Evolutionary conservation across 2,888 invertebrate species (phyloP).

Genomic region (Coleophora deauratella): DNA sequence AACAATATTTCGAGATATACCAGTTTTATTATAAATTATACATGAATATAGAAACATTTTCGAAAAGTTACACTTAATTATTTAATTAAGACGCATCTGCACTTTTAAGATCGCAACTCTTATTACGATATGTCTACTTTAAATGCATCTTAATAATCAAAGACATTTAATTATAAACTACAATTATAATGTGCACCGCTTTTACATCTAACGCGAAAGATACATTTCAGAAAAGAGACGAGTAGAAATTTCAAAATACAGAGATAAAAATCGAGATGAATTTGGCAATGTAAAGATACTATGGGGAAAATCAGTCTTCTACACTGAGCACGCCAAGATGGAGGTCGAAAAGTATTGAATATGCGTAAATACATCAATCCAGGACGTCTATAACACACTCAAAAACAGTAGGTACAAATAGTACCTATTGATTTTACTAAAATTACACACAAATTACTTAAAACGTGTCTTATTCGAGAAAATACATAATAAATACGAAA

Average conservation of each 20-base stretch:
- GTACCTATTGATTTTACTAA: no score
- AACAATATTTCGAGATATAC: slow-evolving; percentile 32
- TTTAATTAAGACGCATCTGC: no score
- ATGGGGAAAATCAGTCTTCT: slow-evolving; percentile 66
- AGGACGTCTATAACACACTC: no score
- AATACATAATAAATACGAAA: no score
- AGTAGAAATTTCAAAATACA: slow-evolving; percentile 14
- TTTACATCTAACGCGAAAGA: slow-evolving; percentile 27
- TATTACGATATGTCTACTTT: neutral
- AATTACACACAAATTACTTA: no score
- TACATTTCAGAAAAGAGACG: slow-evolving; percentile 17
- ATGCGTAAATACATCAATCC: no score
- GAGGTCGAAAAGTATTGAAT: no score
- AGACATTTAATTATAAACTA: slow-evolving; percentile 15
- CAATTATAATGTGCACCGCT: slow-evolving; percentile 37
- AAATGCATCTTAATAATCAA: neutral
- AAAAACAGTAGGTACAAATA: no score
- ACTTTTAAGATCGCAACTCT: slow-evolving; percentile 11
- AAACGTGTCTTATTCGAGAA: neutral
- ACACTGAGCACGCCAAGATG: slow-evolving; percentile 50
- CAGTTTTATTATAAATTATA: slow-evolving; percentile 47
- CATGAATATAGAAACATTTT: slow-evolving; percentile 41
- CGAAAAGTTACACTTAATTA: slow-evolving; percentile 30
- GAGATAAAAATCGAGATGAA: slow-evolving; percentile 28
- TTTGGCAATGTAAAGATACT: slow-evolving; percentile 35